Conservation (phyloP, 2,797 vertebrate genomes). For the Dermochelys coriacea region DNA sequence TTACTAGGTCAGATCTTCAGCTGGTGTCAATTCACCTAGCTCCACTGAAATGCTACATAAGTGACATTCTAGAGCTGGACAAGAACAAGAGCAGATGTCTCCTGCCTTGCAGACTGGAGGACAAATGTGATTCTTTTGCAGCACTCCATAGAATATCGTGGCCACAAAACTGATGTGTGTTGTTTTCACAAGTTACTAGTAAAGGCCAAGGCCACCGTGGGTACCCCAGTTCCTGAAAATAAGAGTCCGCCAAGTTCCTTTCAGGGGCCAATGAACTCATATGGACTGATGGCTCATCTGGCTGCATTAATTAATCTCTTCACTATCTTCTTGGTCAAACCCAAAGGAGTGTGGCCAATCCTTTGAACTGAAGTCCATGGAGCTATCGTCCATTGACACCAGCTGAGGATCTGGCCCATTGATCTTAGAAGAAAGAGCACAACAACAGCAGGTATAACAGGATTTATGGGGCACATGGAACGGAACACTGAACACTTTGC, state of each 20-base stretch:
- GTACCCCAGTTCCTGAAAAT: neutral
- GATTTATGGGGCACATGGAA: neutral
- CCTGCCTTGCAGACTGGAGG: neutral
- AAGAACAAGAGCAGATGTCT: constrained; percentile 43
- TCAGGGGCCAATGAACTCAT: neutral
- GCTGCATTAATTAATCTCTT: neutral
- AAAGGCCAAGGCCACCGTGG: neutral
- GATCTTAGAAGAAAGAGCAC: neutral
- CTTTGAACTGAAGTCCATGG: neutral
- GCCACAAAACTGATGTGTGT: neutral
- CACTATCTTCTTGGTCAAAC: neutral
- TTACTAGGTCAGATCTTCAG: neutral
- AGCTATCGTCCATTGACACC: accelerated
- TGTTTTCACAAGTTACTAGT: neutral
- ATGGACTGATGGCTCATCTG: neutral
- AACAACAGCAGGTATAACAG: neutral
- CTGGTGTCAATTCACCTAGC: neutral
- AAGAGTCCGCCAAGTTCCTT: neutral
- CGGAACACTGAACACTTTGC: neutral
- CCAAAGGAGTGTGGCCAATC: neutral
- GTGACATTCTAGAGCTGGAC: neutral
- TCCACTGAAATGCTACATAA: neutral
- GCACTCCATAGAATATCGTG: neutral
- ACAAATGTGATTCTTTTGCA: neutral
- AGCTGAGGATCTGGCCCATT: accelerated